Percentiles rank a stretch among this genome's conserved stretches.
These are phyloP conservation scores for Neogobius melanostomus DNA, from an alignment of 2,113 vertebrate species.

Conservation along the genomic window DNA sequence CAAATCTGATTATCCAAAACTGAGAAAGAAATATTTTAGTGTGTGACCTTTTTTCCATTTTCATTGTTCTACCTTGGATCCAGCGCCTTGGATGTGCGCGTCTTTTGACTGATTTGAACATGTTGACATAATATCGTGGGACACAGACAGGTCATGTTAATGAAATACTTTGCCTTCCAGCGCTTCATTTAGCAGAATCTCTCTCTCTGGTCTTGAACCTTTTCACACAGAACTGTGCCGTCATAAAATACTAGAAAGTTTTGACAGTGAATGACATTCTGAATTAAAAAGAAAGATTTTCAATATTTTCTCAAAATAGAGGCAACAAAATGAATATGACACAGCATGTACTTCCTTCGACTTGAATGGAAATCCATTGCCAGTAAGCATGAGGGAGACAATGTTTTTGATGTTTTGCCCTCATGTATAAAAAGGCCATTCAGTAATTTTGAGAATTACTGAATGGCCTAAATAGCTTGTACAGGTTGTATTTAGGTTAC, in stretches of 20 bases:
- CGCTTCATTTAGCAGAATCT: too few relatives aligned
- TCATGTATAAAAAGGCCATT: neutral
- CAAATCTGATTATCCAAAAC: too few relatives aligned
- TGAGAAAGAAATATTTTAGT: too few relatives aligned
- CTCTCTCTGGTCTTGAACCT: too few relatives aligned
- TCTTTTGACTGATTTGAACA: too few relatives aligned
- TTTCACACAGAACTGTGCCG: neutral
- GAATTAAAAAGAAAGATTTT: neutral
- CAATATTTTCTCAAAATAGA: neutral
- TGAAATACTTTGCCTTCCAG: too few relatives aligned
- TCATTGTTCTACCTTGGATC: too few relatives aligned
- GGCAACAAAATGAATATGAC: neutral
- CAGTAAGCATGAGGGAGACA: neutral
- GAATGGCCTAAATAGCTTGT: neutral
- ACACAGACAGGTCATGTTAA: too few relatives aligned
- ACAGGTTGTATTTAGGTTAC: too few relatives aligned
- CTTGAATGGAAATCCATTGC: neutral
- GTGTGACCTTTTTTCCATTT: too few relatives aligned
- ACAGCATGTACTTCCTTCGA: neutral
- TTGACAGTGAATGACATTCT: neutral
- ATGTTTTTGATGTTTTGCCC: neutral
- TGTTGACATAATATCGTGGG: too few relatives aligned
- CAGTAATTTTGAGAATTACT: neutral
- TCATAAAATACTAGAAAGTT: slow-evolving; percentile 7
- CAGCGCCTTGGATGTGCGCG: too few relatives aligned